Base-by-base conservation (phyloP, 1,140 invertebrate genomes). In the Microplitis demolitor region DNA sequence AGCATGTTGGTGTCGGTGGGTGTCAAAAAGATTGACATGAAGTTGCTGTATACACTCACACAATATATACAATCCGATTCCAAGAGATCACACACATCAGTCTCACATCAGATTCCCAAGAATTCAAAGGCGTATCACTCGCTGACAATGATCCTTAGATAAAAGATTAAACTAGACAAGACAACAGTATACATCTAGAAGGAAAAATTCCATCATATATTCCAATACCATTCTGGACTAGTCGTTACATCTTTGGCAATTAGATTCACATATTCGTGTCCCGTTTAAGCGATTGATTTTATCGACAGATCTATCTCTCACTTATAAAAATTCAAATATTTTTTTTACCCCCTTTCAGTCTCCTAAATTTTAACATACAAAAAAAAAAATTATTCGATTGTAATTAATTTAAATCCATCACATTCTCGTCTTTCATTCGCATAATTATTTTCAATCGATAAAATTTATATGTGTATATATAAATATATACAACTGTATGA, bases 1-100 rank as follows among this genome's bases (percentile, higher is more conserved):
- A 68, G 35, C 35, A 51, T 58, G 50, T 56, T 69, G 51, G 66
- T 54, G 56, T 69, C 58, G 54, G 54, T 69, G 66, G 54, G 66
- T 69, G 66, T 69, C 54, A 39, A 69, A 69, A 69, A 69, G 66
- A 69, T 69, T 69, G 66, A 69, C 66, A 69, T 69, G 53, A 39
- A 54, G 56, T 58, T 58, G 16, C 14, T 31, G 56, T 54, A 54
- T 14, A n/a, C 39, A 31, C 24, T 66, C 33, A 5, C 24, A 58
- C 24, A 11, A 24, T 24, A n/a, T 11, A n/a, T 58, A 58, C 56
- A 24, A 31, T 11, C 24, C 53, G 16, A 62, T 33, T 35, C 58
- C n/a, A 11, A 54, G 34, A 60, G 51, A 16, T 24, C 24, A 58
- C 16, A 54, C n/a, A 14, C 16, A 54, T 14, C 13, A 24, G 16